Base-by-base conservation (phyloP, 2,888 invertebrate genomes). In the Zygaena filipendulae region DNA sequence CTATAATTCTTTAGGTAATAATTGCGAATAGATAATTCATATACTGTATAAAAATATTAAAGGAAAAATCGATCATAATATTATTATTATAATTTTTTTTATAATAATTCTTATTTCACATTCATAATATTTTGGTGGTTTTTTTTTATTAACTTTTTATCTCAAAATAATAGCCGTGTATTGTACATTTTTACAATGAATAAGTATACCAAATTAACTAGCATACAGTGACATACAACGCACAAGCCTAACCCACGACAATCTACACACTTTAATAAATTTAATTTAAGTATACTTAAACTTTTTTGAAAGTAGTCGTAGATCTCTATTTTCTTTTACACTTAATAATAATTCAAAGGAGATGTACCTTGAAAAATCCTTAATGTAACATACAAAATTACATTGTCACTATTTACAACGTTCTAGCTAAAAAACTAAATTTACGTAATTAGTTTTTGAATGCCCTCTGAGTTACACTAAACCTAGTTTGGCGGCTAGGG, bases 1-100 rank as follows among this genome's bases (percentile, higher is more conserved):
- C 71, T 74, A 75, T 72, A 77, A 70, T 75, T 68, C 70, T 75
- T 75, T 71, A n/a, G n/a, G n/a, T n/a, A n/a, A n/a, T n/a, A 74
- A 74, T 75, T 75, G 75, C 75, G 70, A n/a, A 67, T 75, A 70
- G 66, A 72, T 75, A 75, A 63, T 49, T 62, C 68, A 66, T 72
- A 74, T 74, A 74, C 72, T 79, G 77, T 79, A 79, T 77, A 79
- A 79, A 79, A 77, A 79, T 77, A 77, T 74, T 77, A 77, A 79
- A 79, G 74, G 64, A 72, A 79, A 74, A 71, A 70, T 70, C 64
- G 66, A 70, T 66, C 68, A 67, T n/a, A n/a, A n/a, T n/a, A n/a
- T n/a, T n/a, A n/a, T n/a, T n/a, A n/a, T n/a, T n/a, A n/a, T n/a
- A n/a, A n/a, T n/a, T n/a, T n/a, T n/a, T n/a, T n/a, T n/a, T 66